Evolutionary conservation across 92 coral and sea anemone species (phyloP), one percentile per base, ranked within the genome.

Genomic region (Siderastrea radians): DNA sequence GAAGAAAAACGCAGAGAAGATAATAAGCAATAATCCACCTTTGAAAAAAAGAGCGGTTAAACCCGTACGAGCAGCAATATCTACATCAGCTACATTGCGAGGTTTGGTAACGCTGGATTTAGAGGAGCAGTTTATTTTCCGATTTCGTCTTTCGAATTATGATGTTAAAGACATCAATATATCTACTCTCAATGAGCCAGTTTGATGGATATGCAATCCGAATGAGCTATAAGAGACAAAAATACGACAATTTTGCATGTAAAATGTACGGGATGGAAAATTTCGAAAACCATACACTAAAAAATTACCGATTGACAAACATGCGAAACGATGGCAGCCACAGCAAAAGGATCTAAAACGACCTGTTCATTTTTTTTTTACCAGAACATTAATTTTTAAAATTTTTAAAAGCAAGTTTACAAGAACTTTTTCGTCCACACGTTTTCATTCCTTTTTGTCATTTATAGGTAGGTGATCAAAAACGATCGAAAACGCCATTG

Each of bases 111-210:
- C 59, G 19, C 80, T 85, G 17, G 73, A 66, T 47, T 52, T 58
- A 58, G 90, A 91, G 16, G 89, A 82, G 14, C 79, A 77, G 7
- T 72, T 77, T 49, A 73, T 77, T 14, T 51, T 91, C 74, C 61
- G 92, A 79, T 91, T 91, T 75, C 94, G 94, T 80, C 86, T 84
- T 91, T 91, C 94, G 10, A 82, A 91, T 80, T 91, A 91, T 68
- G 89, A 83, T 69, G 74, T 51, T 11, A 82, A 78, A 59, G 92
- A 91, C 80, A 87, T 91, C 2, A 82, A 87, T 14, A 70, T 50
- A 4, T 43, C 86, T 46, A 51, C 72, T 5, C 81, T 72, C 1
- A 80, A 73, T 74, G 48, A 51, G 43, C 84, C 84, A 15, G 75
- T 66, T 19, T 80, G 50, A 62, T n/a, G 48, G 48, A 50, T 49